Base-by-base conservation (phyloP, 2,797 vertebrate species). In the Pagetopsis macropterus region DNA sequence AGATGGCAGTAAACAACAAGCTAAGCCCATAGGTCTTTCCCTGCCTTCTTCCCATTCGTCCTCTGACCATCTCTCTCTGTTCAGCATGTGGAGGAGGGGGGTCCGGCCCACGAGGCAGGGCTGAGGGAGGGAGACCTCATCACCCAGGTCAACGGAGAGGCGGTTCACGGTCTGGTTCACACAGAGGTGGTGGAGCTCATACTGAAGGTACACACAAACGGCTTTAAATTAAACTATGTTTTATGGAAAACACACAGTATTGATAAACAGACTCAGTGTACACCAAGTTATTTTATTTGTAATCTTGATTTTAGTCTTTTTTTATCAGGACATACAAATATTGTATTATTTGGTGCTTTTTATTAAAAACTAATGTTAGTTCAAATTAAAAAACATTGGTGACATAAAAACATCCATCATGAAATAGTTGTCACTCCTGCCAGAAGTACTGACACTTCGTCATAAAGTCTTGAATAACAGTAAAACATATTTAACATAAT, bases 131-230 rank as follows among this genome's bases (percentile, higher is more conserved):
- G 98, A 1, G 98, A 99, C 84, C 95, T 99, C 84, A 98, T 99
- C 92, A 99, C 98, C 3, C 97, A 99, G 0, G 97, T 99, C 66
- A 99, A 99, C 1, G 98, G 98, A 12, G 98, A 99, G 70, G 87
- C 96, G 0, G 98, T 99, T 33, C 96, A 99, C 0, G 98, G 98
- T 5, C 94, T 99, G 84, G 97, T 99, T 48, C 98, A 99, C 90
- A 99, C 98, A 0, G 98, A 99, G 70, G 98, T 99, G 88, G 98
- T 99, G 84, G 96, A 99, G 89, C 95, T 98, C 63, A 95, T 99
- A n/a, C 93, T 99, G 43, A 99, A 98, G 98, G 98, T 99, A 85
- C 3, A 3, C 1, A 8, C 31, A 21, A 23, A 57, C 9, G 5
- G 8, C n/a, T 40, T 12, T 49, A 12, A 17, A 16, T 48, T 46